phyloP scores from a whole-genome alignment of 2,797 vertebrate genomes.

The Adrianichthys oophorus region DNA sequence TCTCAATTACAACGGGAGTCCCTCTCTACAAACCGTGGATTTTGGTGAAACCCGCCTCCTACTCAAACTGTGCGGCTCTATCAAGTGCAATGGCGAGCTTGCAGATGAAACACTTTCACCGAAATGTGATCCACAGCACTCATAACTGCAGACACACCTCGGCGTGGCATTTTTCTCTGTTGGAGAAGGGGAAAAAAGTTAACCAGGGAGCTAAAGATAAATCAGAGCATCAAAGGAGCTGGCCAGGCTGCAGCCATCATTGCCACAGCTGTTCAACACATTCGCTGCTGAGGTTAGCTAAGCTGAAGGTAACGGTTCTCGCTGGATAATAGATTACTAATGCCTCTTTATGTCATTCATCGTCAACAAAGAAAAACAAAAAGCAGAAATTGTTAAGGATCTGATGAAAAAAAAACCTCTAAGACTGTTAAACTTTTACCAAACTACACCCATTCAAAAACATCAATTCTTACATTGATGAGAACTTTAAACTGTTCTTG shows the following conservation, averaged over 20 bases:
- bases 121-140: slow-evolving; percentile 7
- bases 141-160: neutral
- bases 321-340: no score
- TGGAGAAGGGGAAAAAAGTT: slow-evolving; percentile 13
- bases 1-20: slow-evolving; percentile 77
- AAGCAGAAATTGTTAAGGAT: no score
- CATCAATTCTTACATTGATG: no score
- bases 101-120: slow-evolving; percentile 20
- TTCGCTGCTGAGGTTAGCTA: slow-evolving; percentile 54
- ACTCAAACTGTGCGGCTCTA: slow-evolving; percentile 62
- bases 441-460: no score
- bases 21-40: slow-evolving; percentile 14
- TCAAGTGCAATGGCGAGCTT: slow-evolving; percentile 27
- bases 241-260: slow-evolving; percentile 47
- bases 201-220: slow-evolving; percentile 52
- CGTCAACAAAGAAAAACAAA: no score
- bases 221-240: slow-evolving; percentile 59
- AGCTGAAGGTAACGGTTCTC: slow-evolving; percentile 42
- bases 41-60: slow-evolving; percentile 35
- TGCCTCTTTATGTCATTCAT: no score
- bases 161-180: neutral
- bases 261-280: slow-evolving; percentile 68
- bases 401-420: no score
- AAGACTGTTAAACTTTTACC: no score
- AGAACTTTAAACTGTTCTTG: no score